Evolutionary conservation across 2,113 vertebrate species (phyloP).

Genomic region (Oncorhynchus keta): DNA sequence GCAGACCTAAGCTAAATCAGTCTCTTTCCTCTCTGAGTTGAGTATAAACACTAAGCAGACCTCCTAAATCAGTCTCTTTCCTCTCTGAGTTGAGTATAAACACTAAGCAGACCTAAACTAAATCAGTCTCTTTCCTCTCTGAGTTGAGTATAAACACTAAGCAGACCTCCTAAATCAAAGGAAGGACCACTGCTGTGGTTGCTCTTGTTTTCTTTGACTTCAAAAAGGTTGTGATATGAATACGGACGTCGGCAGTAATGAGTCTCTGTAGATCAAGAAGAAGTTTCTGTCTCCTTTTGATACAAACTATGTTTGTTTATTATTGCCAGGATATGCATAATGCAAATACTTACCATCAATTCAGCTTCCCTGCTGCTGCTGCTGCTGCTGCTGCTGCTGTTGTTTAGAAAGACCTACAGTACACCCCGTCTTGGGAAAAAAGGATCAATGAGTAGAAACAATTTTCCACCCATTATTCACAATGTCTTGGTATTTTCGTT

Average conservation of each 20-base stretch:
- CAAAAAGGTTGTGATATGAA: constrained; percentile 63
- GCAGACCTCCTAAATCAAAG: constrained; percentile 63
- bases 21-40: constrained; percentile 57
- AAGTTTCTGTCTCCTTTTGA: constrained; percentile 50
- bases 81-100: constrained; percentile 57
- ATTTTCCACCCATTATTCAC: background rate
- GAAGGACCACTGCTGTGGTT: constrained; percentile 27
- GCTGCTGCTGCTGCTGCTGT: constrained; percentile 5
- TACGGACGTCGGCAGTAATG: constrained; percentile 53
- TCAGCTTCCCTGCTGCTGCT: constrained; percentile 29
- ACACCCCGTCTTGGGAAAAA: background rate
- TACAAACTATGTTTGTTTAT: constrained; percentile 55
- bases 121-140: constrained; percentile 41
- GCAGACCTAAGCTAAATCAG: background rate
- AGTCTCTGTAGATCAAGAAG: constrained; percentile 50
- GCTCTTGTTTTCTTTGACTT: constrained; percentile 55
- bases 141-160: constrained; percentile 51
- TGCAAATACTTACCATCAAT: constrained; percentile 39
- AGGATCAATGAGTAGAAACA: background rate
- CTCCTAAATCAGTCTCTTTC: constrained; percentile 35
- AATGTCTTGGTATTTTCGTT: too few species aligned
- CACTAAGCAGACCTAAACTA: too few species aligned
- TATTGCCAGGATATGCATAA: constrained; percentile 52
- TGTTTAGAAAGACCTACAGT: constrained; percentile 23
- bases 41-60: constrained; percentile 29